A percentile compares a stretch with the other conserved stretches of the same genome.
Evolutionary conservation across 2,113 vertebrate species (phyloP).

Genomic region (Catharus fuscescens): DNA sequence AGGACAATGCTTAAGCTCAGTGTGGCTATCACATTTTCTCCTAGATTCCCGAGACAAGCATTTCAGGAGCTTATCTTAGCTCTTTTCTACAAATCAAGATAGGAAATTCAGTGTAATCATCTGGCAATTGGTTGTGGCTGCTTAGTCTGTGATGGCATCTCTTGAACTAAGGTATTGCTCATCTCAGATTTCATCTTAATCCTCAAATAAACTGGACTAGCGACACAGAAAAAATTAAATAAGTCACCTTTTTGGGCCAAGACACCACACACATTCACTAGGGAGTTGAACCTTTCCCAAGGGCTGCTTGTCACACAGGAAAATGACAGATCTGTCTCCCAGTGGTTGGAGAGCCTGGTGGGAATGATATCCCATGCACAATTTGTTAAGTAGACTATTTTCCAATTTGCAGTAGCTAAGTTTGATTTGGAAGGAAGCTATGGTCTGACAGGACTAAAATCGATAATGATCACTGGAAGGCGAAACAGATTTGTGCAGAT

Average conservation of each 20-base stretch:
- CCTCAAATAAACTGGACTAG: neutral
- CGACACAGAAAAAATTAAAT: neutral
- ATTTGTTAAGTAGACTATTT: neutral
- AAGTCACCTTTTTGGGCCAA: neutral
- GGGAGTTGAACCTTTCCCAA: neutral
- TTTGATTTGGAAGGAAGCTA: neutral
- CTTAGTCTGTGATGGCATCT: neutral
- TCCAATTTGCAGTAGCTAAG: neutral
- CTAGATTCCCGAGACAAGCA: neutral
- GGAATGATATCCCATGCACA: neutral
- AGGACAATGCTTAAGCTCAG: neutral
- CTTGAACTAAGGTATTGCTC: neutral
- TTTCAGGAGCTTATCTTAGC: neutral
- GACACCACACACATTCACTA: neutral
- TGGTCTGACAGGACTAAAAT: neutral
- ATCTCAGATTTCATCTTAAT: neutral
- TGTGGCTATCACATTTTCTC: neutral
- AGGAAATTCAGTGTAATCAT: neutral
- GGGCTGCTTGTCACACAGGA: neutral
- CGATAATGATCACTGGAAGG: neutral
- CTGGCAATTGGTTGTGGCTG: neutral
- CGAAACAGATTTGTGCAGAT: neutral
- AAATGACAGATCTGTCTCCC: neutral
- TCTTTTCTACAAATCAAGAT: conserved; percentile 3
- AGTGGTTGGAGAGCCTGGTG: neutral